A percentile compares a stretch with the other conserved stretches of the same genome.
Evolutionary conservation across 2,888 invertebrate genomes (phyloP).

Genomic region (Cacoxenus indagator): DNA sequence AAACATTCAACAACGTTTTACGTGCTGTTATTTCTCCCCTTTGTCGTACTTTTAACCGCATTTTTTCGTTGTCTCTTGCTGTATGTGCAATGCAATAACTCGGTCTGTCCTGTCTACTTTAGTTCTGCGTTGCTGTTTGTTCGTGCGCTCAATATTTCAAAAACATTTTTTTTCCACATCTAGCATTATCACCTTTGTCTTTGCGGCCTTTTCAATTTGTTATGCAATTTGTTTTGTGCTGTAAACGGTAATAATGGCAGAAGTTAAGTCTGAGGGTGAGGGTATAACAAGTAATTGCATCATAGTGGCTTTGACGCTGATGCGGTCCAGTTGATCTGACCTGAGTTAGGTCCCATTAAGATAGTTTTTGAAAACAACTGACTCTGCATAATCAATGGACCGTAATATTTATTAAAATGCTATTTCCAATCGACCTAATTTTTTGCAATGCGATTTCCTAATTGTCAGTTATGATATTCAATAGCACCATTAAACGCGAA

Average conservation of each 20-base stretch:
- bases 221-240: conserved; percentile 1
- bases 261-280: not conserved
- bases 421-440: too few relatives aligned
- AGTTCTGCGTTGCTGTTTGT: too few relatives aligned
- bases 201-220: conserved; percentile 19
- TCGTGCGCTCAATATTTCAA: not conserved
- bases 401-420: too few relatives aligned
- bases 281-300: not conserved
- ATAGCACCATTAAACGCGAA: too few relatives aligned
- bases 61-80: conserved; percentile 37
- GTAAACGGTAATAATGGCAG: not conserved
- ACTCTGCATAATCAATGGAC: too few relatives aligned
- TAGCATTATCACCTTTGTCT: conserved; percentile 7
- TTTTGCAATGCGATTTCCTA: too few relatives aligned
- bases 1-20: conserved; percentile 64
- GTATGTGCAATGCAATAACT: conserved; percentile 55
- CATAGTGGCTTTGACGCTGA: not conserved
- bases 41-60: conserved; percentile 37
- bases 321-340: too few relatives aligned
- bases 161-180: not conserved
- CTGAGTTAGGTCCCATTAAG: too few relatives aligned
- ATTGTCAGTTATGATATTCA: too few relatives aligned
- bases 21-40: conserved; percentile 65
- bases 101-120: conserved; percentile 59
- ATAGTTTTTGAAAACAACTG: too few relatives aligned